These are phyloP conservation scores for Pseudorhiza aurosa DNA, from an alignment of 30 jellyfish, hydroid and myxozoan genomes.

Conservation along the genomic window DNA sequence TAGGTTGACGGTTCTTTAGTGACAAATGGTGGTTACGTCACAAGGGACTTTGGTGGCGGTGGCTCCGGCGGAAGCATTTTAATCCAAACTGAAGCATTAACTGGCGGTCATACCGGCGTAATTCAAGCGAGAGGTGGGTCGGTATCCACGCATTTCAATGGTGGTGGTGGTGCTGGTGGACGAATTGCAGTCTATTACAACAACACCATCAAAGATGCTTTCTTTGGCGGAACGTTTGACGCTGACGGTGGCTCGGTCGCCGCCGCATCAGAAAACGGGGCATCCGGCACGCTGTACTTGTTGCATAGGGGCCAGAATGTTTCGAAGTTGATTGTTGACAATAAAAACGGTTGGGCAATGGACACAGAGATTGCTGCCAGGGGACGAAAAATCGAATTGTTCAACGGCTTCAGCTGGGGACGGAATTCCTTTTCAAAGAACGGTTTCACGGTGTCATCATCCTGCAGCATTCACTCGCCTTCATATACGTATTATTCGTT, in stretches of 20 bases:
- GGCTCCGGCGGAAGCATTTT: slow-evolving; percentile 72
- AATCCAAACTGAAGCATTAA: slow-evolving; percentile 22
- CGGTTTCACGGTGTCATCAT: slow-evolving; percentile 34
- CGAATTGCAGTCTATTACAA: slow-evolving; percentile 63
- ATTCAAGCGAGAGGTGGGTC: slow-evolving; percentile 63
- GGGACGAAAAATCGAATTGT: slow-evolving; percentile 45
- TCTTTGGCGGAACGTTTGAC: slow-evolving; percentile 60
- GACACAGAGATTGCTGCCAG: slow-evolving; percentile 49
- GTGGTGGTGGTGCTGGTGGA: slow-evolving; percentile 82
- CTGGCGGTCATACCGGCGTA: slow-evolving; percentile 71
- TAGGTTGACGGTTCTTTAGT: slow-evolving; percentile 54
- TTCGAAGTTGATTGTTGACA: slow-evolving; percentile 56
- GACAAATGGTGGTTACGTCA: slow-evolving; percentile 52
- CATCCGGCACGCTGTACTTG: slow-evolving; percentile 55
- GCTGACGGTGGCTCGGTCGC: slow-evolving; percentile 60
- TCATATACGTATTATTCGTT: neutral
- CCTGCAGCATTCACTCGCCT: slow-evolving; percentile 1
- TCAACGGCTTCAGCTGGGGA: slow-evolving; percentile 25
- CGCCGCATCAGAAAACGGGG: slow-evolving; percentile 34
- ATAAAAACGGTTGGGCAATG: slow-evolving; percentile 61
- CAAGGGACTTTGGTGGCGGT: slow-evolving; percentile 51
- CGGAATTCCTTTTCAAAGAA: slow-evolving; percentile 30
- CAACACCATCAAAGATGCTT: slow-evolving; percentile 52
- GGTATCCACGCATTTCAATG: slow-evolving; percentile 25
- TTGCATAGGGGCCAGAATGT: slow-evolving; percentile 15